phyloP scores from a whole-genome alignment of 1,140 invertebrate genomes.

The Megalopta genalis region DNA sequence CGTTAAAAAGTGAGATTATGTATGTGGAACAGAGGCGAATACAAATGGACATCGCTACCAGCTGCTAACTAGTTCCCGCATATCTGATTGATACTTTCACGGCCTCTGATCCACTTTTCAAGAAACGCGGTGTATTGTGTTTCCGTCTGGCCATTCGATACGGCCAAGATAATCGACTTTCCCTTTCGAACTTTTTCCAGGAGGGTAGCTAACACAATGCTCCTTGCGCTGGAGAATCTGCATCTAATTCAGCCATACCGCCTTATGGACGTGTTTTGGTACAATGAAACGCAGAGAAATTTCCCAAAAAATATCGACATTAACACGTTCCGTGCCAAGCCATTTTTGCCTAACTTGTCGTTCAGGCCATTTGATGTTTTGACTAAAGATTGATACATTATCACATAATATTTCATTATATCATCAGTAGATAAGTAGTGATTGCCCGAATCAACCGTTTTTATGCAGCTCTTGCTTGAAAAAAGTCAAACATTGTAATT shows the following conservation, averaged over 20 bases:
- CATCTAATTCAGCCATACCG: neutral
- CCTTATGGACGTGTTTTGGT: too few relatives aligned
- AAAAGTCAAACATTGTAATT: too few relatives aligned
- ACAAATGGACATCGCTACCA: neutral
- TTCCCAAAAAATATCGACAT: too few relatives aligned
- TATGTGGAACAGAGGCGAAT: neutral
- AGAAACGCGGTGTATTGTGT: conserved; percentile 9
- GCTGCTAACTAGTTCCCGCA: neutral
- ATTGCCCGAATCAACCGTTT: too few relatives aligned
- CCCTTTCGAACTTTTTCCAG: neutral
- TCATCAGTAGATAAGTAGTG: too few relatives aligned
- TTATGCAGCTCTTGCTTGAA: too few relatives aligned
- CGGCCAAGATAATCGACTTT: neutral
- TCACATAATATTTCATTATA: too few relatives aligned
- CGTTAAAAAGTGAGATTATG: neutral
- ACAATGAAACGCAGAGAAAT: too few relatives aligned
- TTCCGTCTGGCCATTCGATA: conserved; percentile 1
- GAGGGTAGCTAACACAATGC: neutral
- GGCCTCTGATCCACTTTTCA: conserved; percentile 22
- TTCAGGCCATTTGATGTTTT: too few relatives aligned
- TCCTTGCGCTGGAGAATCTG: neutral
- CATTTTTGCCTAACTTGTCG: too few relatives aligned
- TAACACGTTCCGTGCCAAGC: too few relatives aligned
- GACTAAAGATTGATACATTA: too few relatives aligned
- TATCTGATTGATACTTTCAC: conserved; percentile 30